These are phyloP conservation scores for Corydoras sp. DNA, from an alignment of 2,113 vertebrate species.

Conservation along the genomic window DNA sequence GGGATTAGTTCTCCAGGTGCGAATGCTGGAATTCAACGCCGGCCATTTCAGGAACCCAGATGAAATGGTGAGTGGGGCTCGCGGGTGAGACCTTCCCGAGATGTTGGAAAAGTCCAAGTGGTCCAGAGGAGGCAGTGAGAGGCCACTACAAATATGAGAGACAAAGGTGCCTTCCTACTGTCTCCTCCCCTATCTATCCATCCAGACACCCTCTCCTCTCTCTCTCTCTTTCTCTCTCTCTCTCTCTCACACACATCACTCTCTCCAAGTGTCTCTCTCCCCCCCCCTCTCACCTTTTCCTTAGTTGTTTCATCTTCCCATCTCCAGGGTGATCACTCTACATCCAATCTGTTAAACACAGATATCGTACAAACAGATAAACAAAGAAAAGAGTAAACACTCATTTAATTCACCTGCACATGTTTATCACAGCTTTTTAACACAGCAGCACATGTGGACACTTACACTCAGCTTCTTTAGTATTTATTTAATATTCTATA, in stretches of 20 bases:
- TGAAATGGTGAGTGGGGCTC: not conserved
- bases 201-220: conserved; percentile 28
- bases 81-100: not conserved
- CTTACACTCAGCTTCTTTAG: no score
- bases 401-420: not conserved
- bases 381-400: not conserved
- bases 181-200: not conserved
- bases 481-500: no score
- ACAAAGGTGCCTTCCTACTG: conserved; percentile 26
- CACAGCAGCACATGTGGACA: no score
- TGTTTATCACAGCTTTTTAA: no score
- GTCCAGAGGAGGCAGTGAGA: conserved; percentile 43
- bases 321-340: not conserved
- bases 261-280: conserved; percentile 13
- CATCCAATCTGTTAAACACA: conserved; percentile 7
- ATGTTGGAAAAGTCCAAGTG: conserved; percentile 40
- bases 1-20: conserved; percentile 48
- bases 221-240: not conserved
- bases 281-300: not conserved
- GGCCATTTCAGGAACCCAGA: conserved; percentile 33
- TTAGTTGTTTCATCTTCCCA: not conserved
- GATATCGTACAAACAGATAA: not conserved
- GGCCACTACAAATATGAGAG: conserved; percentile 51
- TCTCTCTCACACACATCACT: conserved; percentile 13
- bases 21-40: conserved; percentile 39